Conservation (phyloP, 2,888 invertebrate species). For the Notodonta dromedarius region DNA sequence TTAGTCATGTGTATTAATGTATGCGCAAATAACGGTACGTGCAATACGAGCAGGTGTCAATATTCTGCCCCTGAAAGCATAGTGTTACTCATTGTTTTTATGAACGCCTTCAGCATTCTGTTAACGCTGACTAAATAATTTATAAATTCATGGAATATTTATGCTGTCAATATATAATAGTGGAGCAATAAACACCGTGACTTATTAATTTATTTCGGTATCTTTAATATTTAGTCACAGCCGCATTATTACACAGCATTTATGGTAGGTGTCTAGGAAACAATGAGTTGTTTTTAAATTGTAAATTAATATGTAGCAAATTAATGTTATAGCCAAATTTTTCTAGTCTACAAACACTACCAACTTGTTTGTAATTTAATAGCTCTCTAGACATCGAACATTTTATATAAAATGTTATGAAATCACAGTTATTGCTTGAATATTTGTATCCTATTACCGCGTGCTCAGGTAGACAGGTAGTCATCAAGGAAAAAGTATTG, state of each 20-base stretch:
- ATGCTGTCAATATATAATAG: neutral
- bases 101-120: conserved; percentile 22
- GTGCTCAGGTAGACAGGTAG: too few species aligned
- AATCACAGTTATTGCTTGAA: too few species aligned
- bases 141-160: conserved; percentile 2
- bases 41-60: conserved; percentile 32
- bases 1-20: conserved; percentile 42
- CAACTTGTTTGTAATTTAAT: too few species aligned
- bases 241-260: neutral
- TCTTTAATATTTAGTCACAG: neutral
- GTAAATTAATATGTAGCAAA: neutral
- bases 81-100: conserved; percentile 44
- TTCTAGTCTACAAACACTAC: too few species aligned
- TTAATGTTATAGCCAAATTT: too few species aligned
- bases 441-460: too few species aligned
- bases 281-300: too few species aligned
- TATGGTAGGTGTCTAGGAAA: neutral
- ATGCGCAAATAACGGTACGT: conserved; percentile 42
- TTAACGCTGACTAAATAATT: conserved; percentile 4
- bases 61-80: conserved; percentile 45
- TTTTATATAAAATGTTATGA: too few species aligned
- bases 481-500: too few species aligned
- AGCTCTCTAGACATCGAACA: too few species aligned
- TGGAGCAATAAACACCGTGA: conserved; percentile 17
- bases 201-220: conserved; percentile 2